These are phyloP conservation scores for Hydractinia echinata DNA, from an alignment of 30 jellyfish, hydroid and myxozoan genomes.

Conservation along the genomic window DNA sequence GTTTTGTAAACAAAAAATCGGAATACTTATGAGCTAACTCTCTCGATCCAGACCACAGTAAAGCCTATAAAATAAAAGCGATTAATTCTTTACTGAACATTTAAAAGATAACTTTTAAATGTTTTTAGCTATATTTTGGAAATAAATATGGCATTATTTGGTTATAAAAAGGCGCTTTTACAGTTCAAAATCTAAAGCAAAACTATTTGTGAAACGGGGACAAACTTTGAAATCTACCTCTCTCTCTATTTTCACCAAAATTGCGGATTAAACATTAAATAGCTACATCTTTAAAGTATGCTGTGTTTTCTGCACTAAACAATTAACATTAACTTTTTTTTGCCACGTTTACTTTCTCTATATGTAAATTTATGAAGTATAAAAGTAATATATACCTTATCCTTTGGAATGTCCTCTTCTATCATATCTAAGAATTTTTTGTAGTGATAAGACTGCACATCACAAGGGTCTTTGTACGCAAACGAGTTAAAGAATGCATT, in stretches of 20 bases:
- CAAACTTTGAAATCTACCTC: too few species aligned
- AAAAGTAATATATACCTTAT: constrained; percentile 46
- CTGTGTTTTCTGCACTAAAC: too few species aligned
- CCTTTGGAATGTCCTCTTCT: constrained; percentile 79
- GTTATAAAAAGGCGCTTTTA: too few species aligned
- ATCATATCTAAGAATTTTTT: constrained; percentile 46
- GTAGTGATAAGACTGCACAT: constrained; percentile 58
- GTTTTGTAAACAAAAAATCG: constrained; percentile 61
- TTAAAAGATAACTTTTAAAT: too few species aligned
- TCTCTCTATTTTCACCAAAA: too few species aligned
- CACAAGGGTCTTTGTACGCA: constrained; percentile 88
- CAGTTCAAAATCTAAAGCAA: too few species aligned
- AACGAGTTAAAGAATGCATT: constrained; percentile 56
- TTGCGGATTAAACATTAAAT: too few species aligned
- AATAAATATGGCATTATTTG: too few species aligned
- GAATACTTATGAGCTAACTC: constrained; percentile 92
- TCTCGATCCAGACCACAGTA: constrained; percentile 97
- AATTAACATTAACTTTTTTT: too few species aligned
- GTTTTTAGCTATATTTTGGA: too few species aligned
- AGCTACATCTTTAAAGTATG: too few species aligned
- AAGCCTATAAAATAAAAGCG: constrained; percentile 49
- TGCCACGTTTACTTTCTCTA: background rate
- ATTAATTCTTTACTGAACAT: background rate
- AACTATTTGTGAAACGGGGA: too few species aligned
- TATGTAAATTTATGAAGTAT: background rate